Conservation (phyloP, 2,113 vertebrate genomes). For the Bos javanicus region DNA sequence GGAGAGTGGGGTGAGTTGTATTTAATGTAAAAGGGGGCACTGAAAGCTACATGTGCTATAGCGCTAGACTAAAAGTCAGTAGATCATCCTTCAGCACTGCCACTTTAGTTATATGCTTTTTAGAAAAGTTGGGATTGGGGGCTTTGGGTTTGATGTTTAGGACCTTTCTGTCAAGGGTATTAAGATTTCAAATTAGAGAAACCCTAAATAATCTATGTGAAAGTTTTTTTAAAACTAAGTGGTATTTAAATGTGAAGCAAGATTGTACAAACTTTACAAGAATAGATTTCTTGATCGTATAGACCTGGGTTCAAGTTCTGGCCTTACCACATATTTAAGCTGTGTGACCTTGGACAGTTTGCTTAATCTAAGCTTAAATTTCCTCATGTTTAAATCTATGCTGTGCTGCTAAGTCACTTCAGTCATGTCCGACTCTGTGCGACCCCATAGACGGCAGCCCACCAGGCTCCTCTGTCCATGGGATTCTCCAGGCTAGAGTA, state of each 20-base stretch:
- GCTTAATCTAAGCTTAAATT: not conserved
- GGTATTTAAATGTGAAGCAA: not conserved
- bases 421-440: no score
- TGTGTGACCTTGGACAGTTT: not conserved
- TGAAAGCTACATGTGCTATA: not conserved
- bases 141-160: not conserved
- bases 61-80: not conserved
- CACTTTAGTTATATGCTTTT: not conserved
- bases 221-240: conserved; percentile 12
- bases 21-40: not conserved
- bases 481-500: no score
- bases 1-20: not conserved
- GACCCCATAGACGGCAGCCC: no score
- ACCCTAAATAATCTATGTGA: not conserved
- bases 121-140: not conserved
- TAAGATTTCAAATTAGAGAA: not conserved
- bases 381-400: not conserved
- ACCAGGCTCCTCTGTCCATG: no score
- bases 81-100: not conserved
- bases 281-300: not conserved
- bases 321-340: not conserved
- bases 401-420: no score
- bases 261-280: not conserved
- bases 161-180: not conserved
- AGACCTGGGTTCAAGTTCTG: not conserved